These are phyloP conservation scores for Drosophila bifasciata DNA, from an alignment of 1,140 invertebrate genomes.

Conservation along the genomic window DNA sequence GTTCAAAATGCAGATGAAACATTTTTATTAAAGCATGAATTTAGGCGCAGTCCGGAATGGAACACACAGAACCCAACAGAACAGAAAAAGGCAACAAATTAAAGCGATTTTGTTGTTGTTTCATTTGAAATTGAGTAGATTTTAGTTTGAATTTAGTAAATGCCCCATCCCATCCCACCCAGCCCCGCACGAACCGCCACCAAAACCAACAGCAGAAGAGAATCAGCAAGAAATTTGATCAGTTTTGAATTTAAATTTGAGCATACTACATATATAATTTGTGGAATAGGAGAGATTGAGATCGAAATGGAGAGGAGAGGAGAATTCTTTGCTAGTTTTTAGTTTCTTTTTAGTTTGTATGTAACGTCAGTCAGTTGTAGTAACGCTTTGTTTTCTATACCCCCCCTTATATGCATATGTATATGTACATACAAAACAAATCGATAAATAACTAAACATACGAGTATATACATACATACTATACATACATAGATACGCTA, in stretches of 20 bases:
- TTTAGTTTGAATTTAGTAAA: conserved; percentile 66
- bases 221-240: conserved; percentile 16
- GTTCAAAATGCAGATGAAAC: conserved; percentile 48
- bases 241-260: conserved; percentile 15
- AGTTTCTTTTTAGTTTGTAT: conserved; percentile 66
- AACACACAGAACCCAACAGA: conserved; percentile 19
- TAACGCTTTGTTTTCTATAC: conserved; percentile 64
- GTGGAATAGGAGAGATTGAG: conserved; percentile 7
- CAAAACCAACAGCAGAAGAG: background rate
- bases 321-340: conserved; percentile 73
- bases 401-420: conserved; percentile 51
- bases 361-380: conserved; percentile 72
- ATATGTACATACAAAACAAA: conserved; percentile 68
- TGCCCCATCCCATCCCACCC: conserved; percentile 32
- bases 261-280: conserved; percentile 26
- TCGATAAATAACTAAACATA: conserved; percentile 46
- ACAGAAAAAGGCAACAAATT: conserved; percentile 15
- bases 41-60: conserved; percentile 61
- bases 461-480: too few species aligned
- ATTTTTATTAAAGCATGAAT: conserved; percentile 65
- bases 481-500: conserved; percentile 20
- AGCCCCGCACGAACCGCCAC: too few species aligned
- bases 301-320: conserved; percentile 6
- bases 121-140: conserved; percentile 38
- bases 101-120: conserved; percentile 32